Base-by-base conservation (phyloP, 2,113 vertebrate genomes). In the Clarias gariepinus region DNA sequence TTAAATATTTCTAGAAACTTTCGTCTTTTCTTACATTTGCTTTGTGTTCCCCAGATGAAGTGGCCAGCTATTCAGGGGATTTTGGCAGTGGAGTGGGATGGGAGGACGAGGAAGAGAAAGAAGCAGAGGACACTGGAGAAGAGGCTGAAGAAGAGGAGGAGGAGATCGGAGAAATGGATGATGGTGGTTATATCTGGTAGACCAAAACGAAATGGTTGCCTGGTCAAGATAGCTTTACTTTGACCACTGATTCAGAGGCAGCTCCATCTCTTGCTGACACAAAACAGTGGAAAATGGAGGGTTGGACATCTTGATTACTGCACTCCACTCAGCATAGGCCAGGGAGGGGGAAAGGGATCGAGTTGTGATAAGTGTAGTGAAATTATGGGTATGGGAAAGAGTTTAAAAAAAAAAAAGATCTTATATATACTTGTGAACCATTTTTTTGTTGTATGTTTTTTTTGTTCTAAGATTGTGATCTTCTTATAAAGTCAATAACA, bases 111-210 rank as follows among this genome's bases (percentile, higher is more conserved):
- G 98, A 99, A 80, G 98, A 99, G 92, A 98, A 98, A 93, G 97
- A 98, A 93, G 92, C 94, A 0, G 97, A 99, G 91, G 95, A 96
- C 91, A 94, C 93, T 30, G 96, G 96, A 85, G 95, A 96, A 0
- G 97, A 96, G 16, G 96, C 97, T 66, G 98, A 99, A 89, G 96
- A 96, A 0, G 98, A 98, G 88, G 96, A 96, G 88, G 96, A 96
- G 0, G 97, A 99, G 90, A 95, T 93, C 0, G 97, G 96, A 23
- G 97, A 98, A 90, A 96, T 95, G 0, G 98, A 99, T 12, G 97
- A 99, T 0, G 97, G 97, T 3, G 98, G 98, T 85, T 99, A 99
- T 93, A 99, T 99, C 92, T 99, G 98, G 98, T 99, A 98, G 96
- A 95, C 30, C 47, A 82, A 64, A 88, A 60, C 3, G 25, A 28